Conservation (phyloP, 2,888 invertebrate genomes). For the Thera britannica region DNA sequence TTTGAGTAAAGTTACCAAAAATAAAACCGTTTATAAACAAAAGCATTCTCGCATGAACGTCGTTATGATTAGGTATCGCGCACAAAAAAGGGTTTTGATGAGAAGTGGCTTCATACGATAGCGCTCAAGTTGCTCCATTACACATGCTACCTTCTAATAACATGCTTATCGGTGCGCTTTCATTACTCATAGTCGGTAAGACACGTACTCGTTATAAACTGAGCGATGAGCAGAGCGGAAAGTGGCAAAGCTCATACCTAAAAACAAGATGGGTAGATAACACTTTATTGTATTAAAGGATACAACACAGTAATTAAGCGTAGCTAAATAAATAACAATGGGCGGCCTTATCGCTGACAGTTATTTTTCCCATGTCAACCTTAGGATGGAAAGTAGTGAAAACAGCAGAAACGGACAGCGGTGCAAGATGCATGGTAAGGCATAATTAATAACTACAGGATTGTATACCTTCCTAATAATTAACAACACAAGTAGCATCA, state of each 20-base stretch:
- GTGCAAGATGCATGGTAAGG: no score
- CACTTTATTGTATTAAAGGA: no score
- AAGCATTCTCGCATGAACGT: not conserved
- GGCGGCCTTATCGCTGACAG: no score
- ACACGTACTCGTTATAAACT: not conserved
- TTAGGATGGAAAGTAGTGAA: no score
- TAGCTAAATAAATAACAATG: no score
- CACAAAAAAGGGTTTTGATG: constrained; percentile 25
- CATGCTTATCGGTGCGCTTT: constrained; percentile 40
- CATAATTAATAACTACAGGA: no score
- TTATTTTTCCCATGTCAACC: no score
- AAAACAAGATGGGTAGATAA: no score
- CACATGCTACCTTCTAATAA: constrained; percentile 23
- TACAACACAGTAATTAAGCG: no score
- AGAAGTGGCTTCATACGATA: constrained; percentile 20
- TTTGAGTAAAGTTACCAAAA: constrained; percentile 2
- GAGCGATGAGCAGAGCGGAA: constrained; percentile 12
- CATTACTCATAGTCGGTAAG: constrained; percentile 36
- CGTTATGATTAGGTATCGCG: constrained; percentile 21
- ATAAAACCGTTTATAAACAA: constrained; percentile 1
- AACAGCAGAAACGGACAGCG: no score
- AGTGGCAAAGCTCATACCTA: not conserved
- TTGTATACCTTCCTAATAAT: no score
- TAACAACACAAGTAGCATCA: no score
- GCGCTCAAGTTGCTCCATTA: constrained; percentile 20